A percentile compares a stretch with the other conserved stretches of the same genome.
phyloP scores from a whole-genome alignment of 2,888 invertebrate species.

The Apamea anceps region DNA sequence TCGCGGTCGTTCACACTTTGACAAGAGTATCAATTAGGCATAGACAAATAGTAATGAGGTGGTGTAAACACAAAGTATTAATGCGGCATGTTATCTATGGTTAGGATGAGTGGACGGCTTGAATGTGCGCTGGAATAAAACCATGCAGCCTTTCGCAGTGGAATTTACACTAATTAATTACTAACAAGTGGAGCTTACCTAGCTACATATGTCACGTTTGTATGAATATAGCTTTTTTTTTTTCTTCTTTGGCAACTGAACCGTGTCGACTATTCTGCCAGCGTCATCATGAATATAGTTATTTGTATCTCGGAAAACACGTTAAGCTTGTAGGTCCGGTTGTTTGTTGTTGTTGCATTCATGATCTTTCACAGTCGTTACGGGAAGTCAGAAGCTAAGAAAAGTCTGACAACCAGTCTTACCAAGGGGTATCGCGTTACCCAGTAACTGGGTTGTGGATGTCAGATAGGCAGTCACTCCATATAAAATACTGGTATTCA shows the following conservation, averaged over 20 bases:
- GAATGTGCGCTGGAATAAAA: constrained; percentile 49
- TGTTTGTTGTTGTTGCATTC: too few relatives aligned
- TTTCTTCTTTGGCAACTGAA: too few relatives aligned
- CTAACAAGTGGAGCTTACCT: constrained; percentile 40
- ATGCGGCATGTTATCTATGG: constrained; percentile 52
- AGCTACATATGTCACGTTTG: constrained; percentile 34
- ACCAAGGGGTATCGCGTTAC: neutral
- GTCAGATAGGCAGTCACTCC: neutral
- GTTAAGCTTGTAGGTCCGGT: neutral
- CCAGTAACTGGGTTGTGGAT: neutral
- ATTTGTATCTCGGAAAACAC: neutral
- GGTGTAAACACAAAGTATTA: constrained; percentile 43
- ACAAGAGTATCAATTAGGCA: constrained; percentile 55
- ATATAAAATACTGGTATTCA: neutral
- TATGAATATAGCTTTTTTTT: too few relatives aligned
- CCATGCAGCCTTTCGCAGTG: constrained; percentile 44
- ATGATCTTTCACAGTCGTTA: neutral
- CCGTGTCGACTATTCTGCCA: too few relatives aligned
- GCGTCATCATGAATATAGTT: too few relatives aligned
- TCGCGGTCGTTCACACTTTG: constrained; percentile 66
- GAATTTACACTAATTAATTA: constrained; percentile 58
- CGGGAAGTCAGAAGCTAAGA: neutral
- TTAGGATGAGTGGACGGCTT: constrained; percentile 38
- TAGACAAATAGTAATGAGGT: constrained; percentile 60
- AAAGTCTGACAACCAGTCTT: neutral